Evolutionary conservation across 1,140 invertebrate genomes (phyloP).

Genomic region (Dendroctonus valens): DNA sequence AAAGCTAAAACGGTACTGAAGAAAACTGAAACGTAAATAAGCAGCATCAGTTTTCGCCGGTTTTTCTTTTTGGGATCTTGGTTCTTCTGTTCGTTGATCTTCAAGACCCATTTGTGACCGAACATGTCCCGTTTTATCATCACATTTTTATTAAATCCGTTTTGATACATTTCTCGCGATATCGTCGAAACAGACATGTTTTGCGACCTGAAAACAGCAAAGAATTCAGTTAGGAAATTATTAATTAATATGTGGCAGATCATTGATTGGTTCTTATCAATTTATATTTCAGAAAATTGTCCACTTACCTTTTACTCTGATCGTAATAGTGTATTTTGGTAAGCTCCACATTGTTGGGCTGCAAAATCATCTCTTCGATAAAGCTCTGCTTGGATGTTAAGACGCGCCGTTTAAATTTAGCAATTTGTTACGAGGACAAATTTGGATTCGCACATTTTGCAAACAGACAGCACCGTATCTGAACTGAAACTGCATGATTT

Average conservation of each 20-base stretch:
- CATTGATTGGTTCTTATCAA: too few species aligned
- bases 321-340: slow-evolving; percentile 49
- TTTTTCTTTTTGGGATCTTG: slow-evolving; percentile 26
- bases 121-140: slow-evolving; percentile 46
- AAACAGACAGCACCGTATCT: slow-evolving; percentile 1
- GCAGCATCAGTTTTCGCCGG: slow-evolving; percentile 18
- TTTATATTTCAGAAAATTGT: not conserved
- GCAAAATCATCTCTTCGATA: slow-evolving; percentile 36
- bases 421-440: too few species aligned
- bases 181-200: slow-evolving; percentile 37
- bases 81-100: slow-evolving; percentile 38
- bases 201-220: slow-evolving; percentile 8
- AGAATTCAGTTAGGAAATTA: too few species aligned
- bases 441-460: not conserved
- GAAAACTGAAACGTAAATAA: slow-evolving; percentile 40
- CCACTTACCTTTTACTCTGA: slow-evolving; percentile 25
- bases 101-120: slow-evolving; percentile 46
- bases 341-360: slow-evolving; percentile 44
- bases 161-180: slow-evolving; percentile 40
- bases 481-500: slow-evolving; percentile 7
- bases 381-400: not conserved
- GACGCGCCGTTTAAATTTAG: not conserved
- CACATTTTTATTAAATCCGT: slow-evolving; percentile 38
- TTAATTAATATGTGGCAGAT: too few species aligned
- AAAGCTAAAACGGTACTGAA: slow-evolving; percentile 38